Evolutionary conservation across 2,888 invertebrate genomes (phyloP).

Genomic region (Adineta ricciae): DNA sequence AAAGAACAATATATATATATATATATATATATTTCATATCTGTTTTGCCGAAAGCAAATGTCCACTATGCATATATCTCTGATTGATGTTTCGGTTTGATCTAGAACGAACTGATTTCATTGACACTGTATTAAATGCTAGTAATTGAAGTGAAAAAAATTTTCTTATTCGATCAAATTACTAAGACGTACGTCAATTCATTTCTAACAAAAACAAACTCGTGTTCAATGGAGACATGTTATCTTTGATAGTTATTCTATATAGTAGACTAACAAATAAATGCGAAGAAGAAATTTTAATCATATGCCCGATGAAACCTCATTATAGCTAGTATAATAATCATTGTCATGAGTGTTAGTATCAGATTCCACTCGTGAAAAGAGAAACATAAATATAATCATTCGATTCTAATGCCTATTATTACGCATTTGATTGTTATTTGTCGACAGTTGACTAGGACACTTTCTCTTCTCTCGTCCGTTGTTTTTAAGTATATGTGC

Average conservation of each 20-base stretch:
- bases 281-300: not conserved
- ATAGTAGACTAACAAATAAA: too few relatives aligned
- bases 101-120: not conserved
- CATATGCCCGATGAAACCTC: not conserved
- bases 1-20: not conserved
- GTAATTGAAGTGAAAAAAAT: not conserved
- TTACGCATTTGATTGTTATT: not conserved
- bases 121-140: not conserved
- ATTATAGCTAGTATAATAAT: not conserved
- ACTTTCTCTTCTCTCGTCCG: not conserved
- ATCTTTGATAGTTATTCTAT: too few relatives aligned
- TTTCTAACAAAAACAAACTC: too few relatives aligned
- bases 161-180: too few relatives aligned
- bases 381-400: not conserved
- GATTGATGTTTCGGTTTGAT: not conserved
- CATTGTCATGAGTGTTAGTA: not conserved
- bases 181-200: too few relatives aligned
- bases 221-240: too few relatives aligned
- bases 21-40: not conserved
- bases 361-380: not conserved
- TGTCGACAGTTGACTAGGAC: not conserved
- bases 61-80: not conserved
- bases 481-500: not conserved
- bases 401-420: not conserved
- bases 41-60: not conserved